These are phyloP conservation scores for Mimumesa dahlbomi DNA, from an alignment of 2,888 invertebrate species.

Conservation along the genomic window DNA sequence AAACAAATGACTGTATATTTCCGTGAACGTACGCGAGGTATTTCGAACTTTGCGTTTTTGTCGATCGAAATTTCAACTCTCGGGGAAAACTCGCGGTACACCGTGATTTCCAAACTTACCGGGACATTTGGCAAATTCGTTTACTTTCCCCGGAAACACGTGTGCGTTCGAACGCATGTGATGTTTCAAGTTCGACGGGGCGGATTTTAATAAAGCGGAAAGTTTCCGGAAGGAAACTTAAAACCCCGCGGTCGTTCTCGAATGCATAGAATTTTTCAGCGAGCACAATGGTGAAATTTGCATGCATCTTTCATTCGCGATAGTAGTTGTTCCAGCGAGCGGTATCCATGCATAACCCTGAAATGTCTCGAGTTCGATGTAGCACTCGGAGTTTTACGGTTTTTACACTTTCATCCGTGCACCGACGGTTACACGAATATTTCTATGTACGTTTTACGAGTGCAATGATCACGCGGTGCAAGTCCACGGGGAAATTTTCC, in stretches of 20 bases:
- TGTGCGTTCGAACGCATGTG: too few relatives aligned
- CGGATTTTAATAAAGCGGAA: constrained; percentile 16
- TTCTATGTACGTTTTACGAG: not conserved
- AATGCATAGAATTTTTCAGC: constrained; percentile 65
- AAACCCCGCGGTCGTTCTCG: constrained; percentile 19
- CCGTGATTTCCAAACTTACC: too few relatives aligned
- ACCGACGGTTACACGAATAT: not conserved
- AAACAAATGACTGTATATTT: too few relatives aligned
- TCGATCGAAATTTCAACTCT: too few relatives aligned
- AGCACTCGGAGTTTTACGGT: constrained; percentile 30
- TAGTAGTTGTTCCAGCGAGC: not conserved
- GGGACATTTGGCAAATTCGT: too few relatives aligned
- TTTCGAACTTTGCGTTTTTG: too few relatives aligned
- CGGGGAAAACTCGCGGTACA: too few relatives aligned
- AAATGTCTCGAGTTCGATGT: constrained; percentile 31
- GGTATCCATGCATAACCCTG: constrained; percentile 16
- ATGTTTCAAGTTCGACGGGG: not conserved
- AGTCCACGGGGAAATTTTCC: constrained; percentile 24
- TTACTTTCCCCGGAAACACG: too few relatives aligned
- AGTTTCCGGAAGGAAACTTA: not conserved
- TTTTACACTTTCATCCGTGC: constrained; percentile 31
- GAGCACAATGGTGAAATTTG: constrained; percentile 31
- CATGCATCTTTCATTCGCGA: constrained; percentile 36
- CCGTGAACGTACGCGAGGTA: too few relatives aligned
- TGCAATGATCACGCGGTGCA: constrained; percentile 15